Evolutionary conservation across 2,888 invertebrate species (phyloP).

Genomic region (Serrognathus titanus): DNA sequence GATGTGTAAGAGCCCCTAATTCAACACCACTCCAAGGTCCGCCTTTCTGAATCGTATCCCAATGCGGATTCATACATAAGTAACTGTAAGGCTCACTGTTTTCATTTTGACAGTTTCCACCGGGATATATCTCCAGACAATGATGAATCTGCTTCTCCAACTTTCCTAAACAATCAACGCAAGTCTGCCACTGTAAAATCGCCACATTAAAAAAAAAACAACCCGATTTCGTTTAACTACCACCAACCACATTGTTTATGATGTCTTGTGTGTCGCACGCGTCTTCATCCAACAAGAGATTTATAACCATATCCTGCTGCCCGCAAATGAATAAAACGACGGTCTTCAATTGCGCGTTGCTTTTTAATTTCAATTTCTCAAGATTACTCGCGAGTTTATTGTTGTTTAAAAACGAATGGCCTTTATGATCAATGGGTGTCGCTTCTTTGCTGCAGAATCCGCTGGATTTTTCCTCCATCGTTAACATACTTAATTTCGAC

Average conservation of each 20-base stretch:
- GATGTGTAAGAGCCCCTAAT: constrained; percentile 69
- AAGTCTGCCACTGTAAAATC: constrained; percentile 68
- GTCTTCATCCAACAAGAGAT: constrained; percentile 67
- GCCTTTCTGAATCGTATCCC: constrained; percentile 76
- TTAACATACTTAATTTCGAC: constrained; percentile 74
- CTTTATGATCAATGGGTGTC: constrained; percentile 55
- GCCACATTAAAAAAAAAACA: background rate
- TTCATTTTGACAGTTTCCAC: constrained; percentile 34
- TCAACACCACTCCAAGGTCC: constrained; percentile 78
- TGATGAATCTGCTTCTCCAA: constrained; percentile 58
- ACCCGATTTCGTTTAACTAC: background rate
- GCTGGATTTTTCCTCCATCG: constrained; percentile 65
- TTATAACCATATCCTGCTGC: constrained; percentile 74
- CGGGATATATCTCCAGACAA: constrained; percentile 63
- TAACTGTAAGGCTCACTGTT: constrained; percentile 73
- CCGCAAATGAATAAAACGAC: constrained; percentile 73
- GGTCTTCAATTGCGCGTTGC: constrained; percentile 44
- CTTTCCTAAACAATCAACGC: constrained; percentile 59
- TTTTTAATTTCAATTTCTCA: constrained; percentile 6
- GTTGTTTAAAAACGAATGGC: constrained; percentile 2
- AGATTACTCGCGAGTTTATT: constrained; percentile 2
- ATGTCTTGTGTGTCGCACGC: constrained; percentile 62
- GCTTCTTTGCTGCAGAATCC: constrained; percentile 68
- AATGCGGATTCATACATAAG: constrained; percentile 72
- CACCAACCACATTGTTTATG: constrained; percentile 69